These are phyloP conservation scores for Cochlearius cochlearius DNA, from an alignment of 2,113 vertebrate genomes.

Conservation along the genomic window DNA sequence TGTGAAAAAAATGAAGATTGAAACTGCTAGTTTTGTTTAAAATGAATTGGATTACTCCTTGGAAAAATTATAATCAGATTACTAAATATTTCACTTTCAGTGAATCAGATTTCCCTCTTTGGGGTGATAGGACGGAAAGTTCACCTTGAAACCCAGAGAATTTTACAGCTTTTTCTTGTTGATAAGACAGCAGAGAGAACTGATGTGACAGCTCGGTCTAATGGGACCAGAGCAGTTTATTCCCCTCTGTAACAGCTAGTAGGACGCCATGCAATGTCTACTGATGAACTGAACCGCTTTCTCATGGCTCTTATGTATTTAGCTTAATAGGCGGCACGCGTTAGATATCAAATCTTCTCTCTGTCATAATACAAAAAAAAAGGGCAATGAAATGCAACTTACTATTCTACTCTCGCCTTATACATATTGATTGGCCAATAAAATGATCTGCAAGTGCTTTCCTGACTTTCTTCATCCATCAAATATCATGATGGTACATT, in stretches of 20 bases:
- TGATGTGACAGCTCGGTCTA: neutral
- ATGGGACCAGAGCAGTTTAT: neutral
- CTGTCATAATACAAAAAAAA: neutral
- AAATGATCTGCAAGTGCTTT: neutral
- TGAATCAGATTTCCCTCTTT: neutral
- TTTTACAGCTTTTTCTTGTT: neutral
- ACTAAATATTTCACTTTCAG: neutral
- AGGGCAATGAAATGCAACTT: neutral
- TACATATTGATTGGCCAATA: neutral
- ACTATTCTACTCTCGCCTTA: neutral
- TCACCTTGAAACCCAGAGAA: neutral
- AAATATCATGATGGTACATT: neutral
- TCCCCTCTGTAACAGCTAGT: neutral
- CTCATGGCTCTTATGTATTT: neutral
- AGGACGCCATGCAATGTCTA: neutral
- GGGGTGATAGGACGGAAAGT: neutral
- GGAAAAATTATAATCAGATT: neutral
- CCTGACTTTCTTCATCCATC: neutral
- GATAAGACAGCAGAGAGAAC: neutral
- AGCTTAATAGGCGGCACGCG: accelerated
- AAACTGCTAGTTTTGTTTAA: neutral
- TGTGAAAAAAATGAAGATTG: neutral
- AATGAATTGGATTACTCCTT: neutral
- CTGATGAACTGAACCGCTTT: neutral
- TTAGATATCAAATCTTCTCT: neutral